A percentile compares a stretch with the other conserved stretches of the same genome.
Evolutionary conservation across 2,797 vertebrate species (phyloP).

Genomic region (Orestias chungarensis): DNA sequence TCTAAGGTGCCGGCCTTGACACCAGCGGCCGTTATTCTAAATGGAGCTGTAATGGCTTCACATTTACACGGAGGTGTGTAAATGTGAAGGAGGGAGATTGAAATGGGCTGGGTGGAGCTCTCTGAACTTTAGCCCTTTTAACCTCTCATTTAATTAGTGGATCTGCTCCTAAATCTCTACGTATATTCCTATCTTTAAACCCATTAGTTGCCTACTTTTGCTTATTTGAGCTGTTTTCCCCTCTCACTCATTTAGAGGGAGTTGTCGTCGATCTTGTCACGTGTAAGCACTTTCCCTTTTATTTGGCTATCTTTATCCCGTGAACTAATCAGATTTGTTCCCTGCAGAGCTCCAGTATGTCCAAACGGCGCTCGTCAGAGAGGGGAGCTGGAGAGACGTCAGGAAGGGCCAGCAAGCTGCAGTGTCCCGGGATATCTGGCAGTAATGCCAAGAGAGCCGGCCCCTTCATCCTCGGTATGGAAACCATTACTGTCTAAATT

Average conservation of each 20-base stretch:
- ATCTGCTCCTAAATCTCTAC: not conserved
- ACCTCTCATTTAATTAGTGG: slow-evolving; percentile 28
- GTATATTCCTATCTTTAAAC: slow-evolving; percentile 28
- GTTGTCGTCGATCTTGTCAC: slow-evolving; percentile 15
- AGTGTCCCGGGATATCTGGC: slow-evolving; percentile 93
- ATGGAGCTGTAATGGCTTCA: slow-evolving; percentile 75
- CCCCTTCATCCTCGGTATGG: slow-evolving; percentile 94
- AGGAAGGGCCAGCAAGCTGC: slow-evolving; percentile 88
- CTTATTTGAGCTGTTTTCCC: not conserved
- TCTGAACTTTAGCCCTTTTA: slow-evolving; percentile 58
- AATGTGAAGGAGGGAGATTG: slow-evolving; percentile 71
- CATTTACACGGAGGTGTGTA: slow-evolving; percentile 73
- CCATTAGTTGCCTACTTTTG: slow-evolving; percentile 3
- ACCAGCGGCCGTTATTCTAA: slow-evolving; percentile 70
- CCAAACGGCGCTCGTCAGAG: slow-evolving; percentile 93
- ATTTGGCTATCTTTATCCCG: slow-evolving; percentile 47
- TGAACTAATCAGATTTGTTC: slow-evolving; percentile 59
- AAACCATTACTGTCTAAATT: slow-evolving; percentile 31
- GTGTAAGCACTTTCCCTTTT: slow-evolving; percentile 34
- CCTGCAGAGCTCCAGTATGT: slow-evolving; percentile 87
- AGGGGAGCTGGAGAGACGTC: slow-evolving; percentile 96
- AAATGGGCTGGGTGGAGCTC: slow-evolving; percentile 68
- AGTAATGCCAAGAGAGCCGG: slow-evolving; percentile 96
- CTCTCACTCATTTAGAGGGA: slow-evolving; percentile 6
- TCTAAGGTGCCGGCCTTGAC: slow-evolving; percentile 68